These are phyloP conservation scores for Tinea semifulvella DNA, from an alignment of 2,888 invertebrate genomes.

Conservation along the genomic window DNA sequence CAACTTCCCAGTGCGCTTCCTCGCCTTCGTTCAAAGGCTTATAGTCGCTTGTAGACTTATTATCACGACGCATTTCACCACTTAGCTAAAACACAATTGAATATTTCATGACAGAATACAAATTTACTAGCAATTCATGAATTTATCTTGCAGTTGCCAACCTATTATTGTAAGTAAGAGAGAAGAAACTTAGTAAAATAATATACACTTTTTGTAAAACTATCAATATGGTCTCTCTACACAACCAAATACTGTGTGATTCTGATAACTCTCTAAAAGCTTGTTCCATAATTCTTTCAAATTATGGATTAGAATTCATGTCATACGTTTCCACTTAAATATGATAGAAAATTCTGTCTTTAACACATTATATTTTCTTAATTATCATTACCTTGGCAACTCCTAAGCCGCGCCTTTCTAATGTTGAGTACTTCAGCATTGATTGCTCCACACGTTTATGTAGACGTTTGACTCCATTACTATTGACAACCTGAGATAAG, in stretches of 20 bases:
- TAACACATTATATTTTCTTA: background rate
- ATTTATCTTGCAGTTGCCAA: too few relatives aligned
- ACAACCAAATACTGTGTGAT: too few relatives aligned
- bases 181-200: too few relatives aligned
- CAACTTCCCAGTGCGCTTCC: constrained; percentile 99
- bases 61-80: constrained; percentile 7
- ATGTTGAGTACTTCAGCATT: constrained; percentile 85
- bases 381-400: constrained; percentile 79
- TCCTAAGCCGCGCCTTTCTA: constrained; percentile 88
- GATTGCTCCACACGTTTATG: constrained; percentile 90
- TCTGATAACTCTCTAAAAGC: too few relatives aligned
- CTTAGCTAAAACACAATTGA: constrained; percentile 4
- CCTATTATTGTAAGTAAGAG: too few relatives aligned
- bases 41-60: constrained; percentile 16
- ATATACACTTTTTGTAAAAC: too few relatives aligned
- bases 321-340: too few relatives aligned
- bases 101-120: too few relatives aligned
- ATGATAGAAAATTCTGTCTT: background rate
- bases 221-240: too few relatives aligned
- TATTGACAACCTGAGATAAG: constrained; percentile 70
- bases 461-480: constrained; percentile 82
- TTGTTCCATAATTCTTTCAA: too few relatives aligned
- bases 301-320: too few relatives aligned
- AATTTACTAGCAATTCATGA: too few relatives aligned
- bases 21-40: constrained; percentile 87